phyloP scores from a whole-genome alignment of 2,888 invertebrate species.

The Himalopsyche tibetana region DNA sequence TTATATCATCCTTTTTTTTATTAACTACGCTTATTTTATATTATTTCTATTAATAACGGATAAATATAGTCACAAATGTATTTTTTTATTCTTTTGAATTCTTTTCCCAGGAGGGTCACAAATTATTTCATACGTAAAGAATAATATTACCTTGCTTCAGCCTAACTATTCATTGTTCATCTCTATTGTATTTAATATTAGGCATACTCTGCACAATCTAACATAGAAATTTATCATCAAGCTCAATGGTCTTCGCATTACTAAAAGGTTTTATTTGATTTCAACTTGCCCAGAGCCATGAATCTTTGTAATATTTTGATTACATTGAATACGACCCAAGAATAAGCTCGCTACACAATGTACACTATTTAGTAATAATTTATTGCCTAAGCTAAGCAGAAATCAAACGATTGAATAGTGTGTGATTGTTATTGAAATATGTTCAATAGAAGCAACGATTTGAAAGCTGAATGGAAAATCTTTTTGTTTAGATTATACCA shows the following conservation, averaged over 20 bases:
- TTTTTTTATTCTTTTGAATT: too few species aligned
- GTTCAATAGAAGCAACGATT: too few species aligned
- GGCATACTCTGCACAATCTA: background rate
- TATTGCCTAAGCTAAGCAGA: background rate
- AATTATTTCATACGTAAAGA: too few species aligned
- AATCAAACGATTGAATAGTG: background rate
- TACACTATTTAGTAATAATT: background rate
- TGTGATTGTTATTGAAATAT: background rate
- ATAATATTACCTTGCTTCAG: background rate
- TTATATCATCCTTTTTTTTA: too few species aligned
- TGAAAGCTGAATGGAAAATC: too few species aligned
- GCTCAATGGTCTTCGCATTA: constrained; percentile 18
- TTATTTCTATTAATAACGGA: too few species aligned
- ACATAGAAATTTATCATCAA: constrained; percentile 16
- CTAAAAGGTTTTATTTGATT: constrained; percentile 38
- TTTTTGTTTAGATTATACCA: too few species aligned
- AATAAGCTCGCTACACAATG: background rate
- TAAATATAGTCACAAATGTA: too few species aligned
- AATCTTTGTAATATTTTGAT: constrained; percentile 28
- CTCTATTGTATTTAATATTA: background rate
- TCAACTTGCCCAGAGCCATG: background rate
- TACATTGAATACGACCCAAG: constrained; percentile 17
- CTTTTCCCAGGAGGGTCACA: too few species aligned
- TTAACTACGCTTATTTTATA: too few species aligned
- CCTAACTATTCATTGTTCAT: background rate